Evolutionary conservation across 1,140 invertebrate species (phyloP), one percentile per base, ranked within the genome.

Genomic region (Acromyrmex heyeri): DNA sequence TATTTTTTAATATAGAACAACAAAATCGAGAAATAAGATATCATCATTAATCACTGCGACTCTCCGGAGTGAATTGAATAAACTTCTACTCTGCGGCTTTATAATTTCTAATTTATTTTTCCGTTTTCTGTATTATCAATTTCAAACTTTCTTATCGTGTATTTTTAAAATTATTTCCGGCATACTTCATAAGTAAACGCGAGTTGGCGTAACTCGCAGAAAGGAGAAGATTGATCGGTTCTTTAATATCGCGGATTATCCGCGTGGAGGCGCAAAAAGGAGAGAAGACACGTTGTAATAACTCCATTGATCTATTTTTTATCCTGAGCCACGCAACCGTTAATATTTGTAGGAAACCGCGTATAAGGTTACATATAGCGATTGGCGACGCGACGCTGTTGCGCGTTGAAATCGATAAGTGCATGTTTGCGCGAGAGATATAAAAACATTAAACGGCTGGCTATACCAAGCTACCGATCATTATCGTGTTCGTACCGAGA

Each of bases 361-460:
- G 55, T 50, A 30, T 30, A 83, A 75, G 38, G 55, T 73, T 75
- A 62, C 27, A 12, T 24, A 48, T 24, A 61, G 55, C 67, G 27
- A 10, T 44, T 5, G 18, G 21, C 44, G 18, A 18, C 16, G 64
- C 34, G 53, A 81, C 64, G 69, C 69, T 82, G 79, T 82, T 61
- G 79, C 79, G 55, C 69, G 67, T 82, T 30, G 34, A 83, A 83
- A 83, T 83, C 79, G 69, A 83, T 83, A 83, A 83, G 38, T 55
- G 55, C 79, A 61, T 55, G 55, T 75, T 70, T 59, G 34, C 78
- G 53, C 79, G 55, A 61, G 24, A 61, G 55, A 83, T 61, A 61
- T 61, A 83, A 62, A 75, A 83, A 75, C 69, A 61, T 75, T 83
- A 48, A 38, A 21, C 55, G 67, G 34, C 27, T 57, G 50, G 27